Base-by-base conservation (phyloP, 2,113 vertebrate genomes). In the Danionella cerebrum region DNA sequence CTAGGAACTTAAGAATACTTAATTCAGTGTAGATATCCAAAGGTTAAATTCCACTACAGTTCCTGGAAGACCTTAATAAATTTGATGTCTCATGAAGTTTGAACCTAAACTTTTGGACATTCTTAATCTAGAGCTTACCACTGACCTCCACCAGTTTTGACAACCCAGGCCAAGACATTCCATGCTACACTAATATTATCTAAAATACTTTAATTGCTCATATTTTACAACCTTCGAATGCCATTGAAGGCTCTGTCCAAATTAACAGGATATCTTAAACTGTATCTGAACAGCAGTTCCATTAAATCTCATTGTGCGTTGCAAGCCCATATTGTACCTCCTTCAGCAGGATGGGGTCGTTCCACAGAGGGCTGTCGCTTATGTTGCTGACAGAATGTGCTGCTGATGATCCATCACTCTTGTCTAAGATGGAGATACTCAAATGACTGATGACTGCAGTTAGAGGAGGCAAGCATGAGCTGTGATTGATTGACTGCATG, bases 391-490 rank as follows among this genome's bases (percentile, higher is more conserved):
- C 76, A 73, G 79, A 67, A 27, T 65, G 14, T 27, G 5, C 71
- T 65, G 78, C 77, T 70, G 66, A 65, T 67, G 73, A 83, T 82
- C 79, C 78, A 84, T 87, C 85, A 87, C 74, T 48, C 78, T 76
- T 73, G 73, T 82, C 81, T 80, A 78, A 75, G 66, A 44, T 77
- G 57, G 76, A 78, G 84, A 83, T 83, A 84, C 69, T 21, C 74
- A 78, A 74, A 83, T 85, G 83, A 85, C 73, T 78, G 79, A 85
- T 83, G 82, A 70, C 73, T 80, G 69, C 83, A 82, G 84, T 85
- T 79, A 77, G 76, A 80, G 83, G 80, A 83, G 83, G 63, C 42
- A 18, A 63, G 76, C 76, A 68, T 65, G 67, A 65, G 44, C 41
- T 33, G 42, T 51, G 62, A 38, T 75, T 70, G 80, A 79, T 78